Conservation (phyloP, 2,113 vertebrate species). For the Sturnira hondurensis region DNA sequence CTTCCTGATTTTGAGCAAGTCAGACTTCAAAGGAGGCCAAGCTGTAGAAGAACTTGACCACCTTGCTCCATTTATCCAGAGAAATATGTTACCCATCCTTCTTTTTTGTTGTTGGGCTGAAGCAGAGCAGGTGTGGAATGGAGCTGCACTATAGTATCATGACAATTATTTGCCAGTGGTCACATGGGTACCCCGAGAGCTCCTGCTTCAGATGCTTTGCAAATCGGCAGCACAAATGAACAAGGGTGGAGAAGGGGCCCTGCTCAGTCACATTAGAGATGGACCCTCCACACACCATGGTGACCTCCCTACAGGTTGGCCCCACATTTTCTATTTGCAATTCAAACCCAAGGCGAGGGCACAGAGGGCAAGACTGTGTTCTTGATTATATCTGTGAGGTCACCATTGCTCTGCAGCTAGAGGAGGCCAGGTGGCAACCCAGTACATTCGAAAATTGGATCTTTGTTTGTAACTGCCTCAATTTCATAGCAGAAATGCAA, state of each 20-base stretch:
- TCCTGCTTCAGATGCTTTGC: constrained; percentile 80
- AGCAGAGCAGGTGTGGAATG: constrained; percentile 71
- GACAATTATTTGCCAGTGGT: constrained; percentile 82
- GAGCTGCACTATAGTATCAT: constrained; percentile 72
- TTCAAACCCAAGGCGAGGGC: constrained; percentile 83
- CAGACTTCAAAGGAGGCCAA: constrained; percentile 76
- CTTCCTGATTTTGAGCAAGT: constrained; percentile 77
- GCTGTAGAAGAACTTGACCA: constrained; percentile 70
- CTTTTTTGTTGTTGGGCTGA: constrained; percentile 35
- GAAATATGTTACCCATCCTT: constrained; percentile 67
- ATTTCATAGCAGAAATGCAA: constrained; percentile 75
- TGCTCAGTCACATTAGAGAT: constrained; percentile 83
- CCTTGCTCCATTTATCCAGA: constrained; percentile 64
- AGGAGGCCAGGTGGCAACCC: constrained; percentile 79
- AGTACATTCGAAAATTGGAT: constrained; percentile 81
- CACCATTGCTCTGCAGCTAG: constrained; percentile 82
- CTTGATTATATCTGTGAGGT: constrained; percentile 85
- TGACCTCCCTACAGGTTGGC: constrained; percentile 83
- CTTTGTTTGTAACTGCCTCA: constrained; percentile 75
- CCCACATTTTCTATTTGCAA: constrained; percentile 84
- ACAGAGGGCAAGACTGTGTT: constrained; percentile 81
- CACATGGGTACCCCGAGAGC: constrained; percentile 78
- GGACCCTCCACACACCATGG: constrained; percentile 79
- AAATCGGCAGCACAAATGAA: constrained; percentile 83
- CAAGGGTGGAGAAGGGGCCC: constrained; percentile 80